Evolutionary conservation across 2,888 invertebrate genomes (phyloP).

Genomic region (Neoaliturus tenellus): DNA sequence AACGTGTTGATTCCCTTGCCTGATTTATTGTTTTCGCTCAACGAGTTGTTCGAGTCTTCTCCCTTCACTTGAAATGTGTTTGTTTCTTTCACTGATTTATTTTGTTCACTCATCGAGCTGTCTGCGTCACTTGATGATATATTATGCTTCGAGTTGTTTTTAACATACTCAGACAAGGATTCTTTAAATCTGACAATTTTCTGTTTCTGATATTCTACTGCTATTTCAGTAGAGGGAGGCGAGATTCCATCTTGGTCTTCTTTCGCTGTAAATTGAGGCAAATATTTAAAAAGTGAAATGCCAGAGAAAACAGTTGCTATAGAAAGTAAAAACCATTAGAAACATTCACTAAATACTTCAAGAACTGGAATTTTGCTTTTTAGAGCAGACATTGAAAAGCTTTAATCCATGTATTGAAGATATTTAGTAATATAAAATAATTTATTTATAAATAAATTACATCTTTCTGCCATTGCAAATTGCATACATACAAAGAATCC

Average conservation of each 20-base stretch:
- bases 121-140: not conserved
- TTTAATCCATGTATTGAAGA: too few relatives aligned
- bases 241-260: conserved; percentile 30
- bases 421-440: too few relatives aligned
- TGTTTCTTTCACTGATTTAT: not conserved
- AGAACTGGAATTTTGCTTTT: too few relatives aligned
- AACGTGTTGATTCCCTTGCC: not conserved
- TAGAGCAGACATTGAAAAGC: too few relatives aligned
- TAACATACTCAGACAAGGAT: not conserved
- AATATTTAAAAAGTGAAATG: not conserved
- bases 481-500: too few relatives aligned
- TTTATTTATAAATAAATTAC: too few relatives aligned
- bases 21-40: not conserved
- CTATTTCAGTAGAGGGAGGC: conserved; percentile 1
- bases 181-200: conserved; percentile 21
- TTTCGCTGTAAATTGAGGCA: not conserved
- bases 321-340: too few relatives aligned
- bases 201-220: conserved; percentile 27
- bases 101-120: not conserved
- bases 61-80: not conserved
- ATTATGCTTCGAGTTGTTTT: not conserved
- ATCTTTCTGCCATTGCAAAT: too few relatives aligned
- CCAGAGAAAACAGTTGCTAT: too few relatives aligned
- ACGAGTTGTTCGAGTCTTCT: not conserved
- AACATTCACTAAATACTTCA: too few relatives aligned